These are phyloP conservation scores for Formica aserva DNA, from an alignment of 2,888 invertebrate species.

Conservation along the genomic window DNA sequence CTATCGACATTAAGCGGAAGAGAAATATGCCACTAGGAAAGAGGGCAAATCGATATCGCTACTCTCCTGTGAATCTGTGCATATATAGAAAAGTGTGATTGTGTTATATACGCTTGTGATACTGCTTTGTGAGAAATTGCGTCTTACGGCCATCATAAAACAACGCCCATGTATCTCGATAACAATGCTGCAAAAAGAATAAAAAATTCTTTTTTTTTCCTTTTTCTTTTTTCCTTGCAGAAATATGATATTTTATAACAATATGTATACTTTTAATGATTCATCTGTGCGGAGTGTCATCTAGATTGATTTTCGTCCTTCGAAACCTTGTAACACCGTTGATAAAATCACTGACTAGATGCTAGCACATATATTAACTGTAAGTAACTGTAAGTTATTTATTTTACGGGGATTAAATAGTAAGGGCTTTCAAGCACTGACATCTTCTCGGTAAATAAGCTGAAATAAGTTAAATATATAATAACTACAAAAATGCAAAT, in stretches of 20 bases:
- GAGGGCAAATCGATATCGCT: conserved; percentile 46
- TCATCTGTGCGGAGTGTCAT: background rate
- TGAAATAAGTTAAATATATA: background rate
- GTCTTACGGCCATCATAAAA: background rate
- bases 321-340: background rate
- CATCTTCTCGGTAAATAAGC: background rate
- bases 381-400: background rate
- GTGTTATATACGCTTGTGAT: background rate
- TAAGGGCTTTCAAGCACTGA: background rate
- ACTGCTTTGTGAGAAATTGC: conserved; percentile 4
- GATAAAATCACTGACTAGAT: background rate
- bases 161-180: background rate
- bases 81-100: background rate
- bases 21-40: conserved; percentile 34
- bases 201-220: background rate
- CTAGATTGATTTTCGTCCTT: background rate
- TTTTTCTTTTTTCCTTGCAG: too few species aligned
- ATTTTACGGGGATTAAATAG: background rate
- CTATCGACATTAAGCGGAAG: conserved; percentile 27
- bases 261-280: background rate
- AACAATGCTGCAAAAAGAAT: background rate
- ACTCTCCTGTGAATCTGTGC: conserved; percentile 10
- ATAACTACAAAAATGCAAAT: background rate
- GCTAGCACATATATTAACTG: background rate
- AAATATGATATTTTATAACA: background rate